Base-by-base conservation (phyloP, 2,888 invertebrate genomes). In the Drosophila recens region DNA sequence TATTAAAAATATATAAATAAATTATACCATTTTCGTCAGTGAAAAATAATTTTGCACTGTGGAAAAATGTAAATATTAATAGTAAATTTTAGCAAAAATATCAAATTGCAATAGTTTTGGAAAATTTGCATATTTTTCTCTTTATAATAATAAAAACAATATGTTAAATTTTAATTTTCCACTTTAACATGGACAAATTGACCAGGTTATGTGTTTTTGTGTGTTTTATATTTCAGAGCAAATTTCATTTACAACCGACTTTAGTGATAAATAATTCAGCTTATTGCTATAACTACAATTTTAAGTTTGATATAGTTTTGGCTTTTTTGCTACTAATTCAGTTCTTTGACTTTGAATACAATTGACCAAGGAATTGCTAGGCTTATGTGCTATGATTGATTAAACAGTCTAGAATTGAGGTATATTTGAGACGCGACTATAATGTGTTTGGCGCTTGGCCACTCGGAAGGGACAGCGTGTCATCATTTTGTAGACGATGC, bases 401-500 rank as follows among this genome's bases (percentile, higher is more conserved):
- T 17, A 65, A 51, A 54, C 81, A 79, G 89, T 89, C 79, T 91
- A 92, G 82, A 91, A 91, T 77, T 92, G 91, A 90, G 92, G 91
- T 91, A 91, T 87, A 67, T 78, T 81, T 64, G 90, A 87, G 75
- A 86, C 84, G 67, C 90, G 85, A 76, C 82, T 88, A 72, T 90
- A 91, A 59, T 80, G 69, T 57, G 81, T 71, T 75, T 91, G 90
- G 52, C 91, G 82, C 77, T 91, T 91, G 82, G 89, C 89, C 71
- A 91, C 89, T 67, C 91, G 91, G 80, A 89, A 92, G 40, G 92
- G 92, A 54, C 92, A 92, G n/a, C 91, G 90, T 11, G 90, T 91
- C 91, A 92, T 91, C 92, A 92, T 91, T 45, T 89, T 91, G 65
- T 90, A 90, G 40, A 91, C 88, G 20, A 90, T 72, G 40, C 81